A percentile compares a stretch with the other conserved stretches of the same genome.
Conservation (phyloP, 2,113 vertebrate genomes). For the Cariama cristata region DNA sequence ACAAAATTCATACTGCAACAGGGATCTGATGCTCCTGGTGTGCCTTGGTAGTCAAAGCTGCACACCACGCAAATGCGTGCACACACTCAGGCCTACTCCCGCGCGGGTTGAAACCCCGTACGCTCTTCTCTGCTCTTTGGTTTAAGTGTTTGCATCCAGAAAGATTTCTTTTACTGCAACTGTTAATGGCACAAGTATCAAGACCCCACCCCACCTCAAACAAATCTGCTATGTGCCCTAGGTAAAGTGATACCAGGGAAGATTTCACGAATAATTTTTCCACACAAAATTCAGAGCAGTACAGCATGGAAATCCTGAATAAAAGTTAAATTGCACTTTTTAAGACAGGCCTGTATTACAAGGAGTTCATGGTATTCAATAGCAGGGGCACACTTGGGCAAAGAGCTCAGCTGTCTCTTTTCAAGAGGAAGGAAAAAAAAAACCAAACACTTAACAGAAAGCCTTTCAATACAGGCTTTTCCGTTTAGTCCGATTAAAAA, state of each 20-base stretch:
- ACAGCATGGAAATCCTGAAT: not conserved
- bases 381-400: not conserved
- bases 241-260: not conserved
- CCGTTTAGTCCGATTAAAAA: not conserved
- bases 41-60: not conserved
- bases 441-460: not conserved
- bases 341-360: not conserved
- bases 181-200: not conserved
- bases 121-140: rapidly evolving
- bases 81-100: not conserved
- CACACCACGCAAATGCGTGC: rapidly evolving
- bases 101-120: rapidly evolving
- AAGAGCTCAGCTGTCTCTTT: not conserved
- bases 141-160: not conserved
- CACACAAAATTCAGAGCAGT: not conserved
- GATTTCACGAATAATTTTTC: not conserved
- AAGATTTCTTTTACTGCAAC: not conserved
- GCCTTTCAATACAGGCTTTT: not conserved
- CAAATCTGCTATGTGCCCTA: rapidly evolving
- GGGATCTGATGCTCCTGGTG: not conserved
- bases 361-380: not conserved
- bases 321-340: not conserved
- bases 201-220: not conserved
- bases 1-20: not conserved
- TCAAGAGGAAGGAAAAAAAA: not conserved